Percentiles rank a stretch among this genome's conserved stretches.
These are phyloP conservation scores for Stichopus chloronotus DNA, from an alignment of 35 echinoderm and acorn worm species.

Conservation along the genomic window DNA sequence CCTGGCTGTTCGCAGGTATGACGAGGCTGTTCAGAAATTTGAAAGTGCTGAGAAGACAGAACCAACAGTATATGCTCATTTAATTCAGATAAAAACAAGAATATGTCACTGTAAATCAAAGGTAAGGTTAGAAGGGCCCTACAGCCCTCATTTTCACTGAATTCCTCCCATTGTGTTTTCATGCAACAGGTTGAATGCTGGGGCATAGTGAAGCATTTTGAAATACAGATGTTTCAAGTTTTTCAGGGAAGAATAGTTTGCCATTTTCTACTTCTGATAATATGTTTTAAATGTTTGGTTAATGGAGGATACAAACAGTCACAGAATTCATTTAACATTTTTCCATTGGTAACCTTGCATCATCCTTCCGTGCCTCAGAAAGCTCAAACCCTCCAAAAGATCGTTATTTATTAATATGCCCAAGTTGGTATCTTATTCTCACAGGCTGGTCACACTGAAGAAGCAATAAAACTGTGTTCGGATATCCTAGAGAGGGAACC, in stretches of 20 bases:
- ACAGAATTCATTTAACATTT: no score
- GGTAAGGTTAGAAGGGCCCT: slow-evolving; percentile 33
- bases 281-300: no score
- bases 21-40: slow-evolving; percentile 86
- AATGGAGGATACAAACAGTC: no score
- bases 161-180: not conserved
- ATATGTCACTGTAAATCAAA: slow-evolving; percentile 93
- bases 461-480: slow-evolving; percentile 80
- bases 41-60: slow-evolving; percentile 77
- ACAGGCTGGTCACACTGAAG: slow-evolving; percentile 63
- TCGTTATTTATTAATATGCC: no score
- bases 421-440: not conserved
- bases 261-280: no score
- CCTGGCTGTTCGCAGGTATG: slow-evolving; percentile 62
- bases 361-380: no score
- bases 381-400: no score
- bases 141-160: not conserved
- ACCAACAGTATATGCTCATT: slow-evolving; percentile 58
- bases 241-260: no score
- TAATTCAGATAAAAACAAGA: slow-evolving; percentile 68
- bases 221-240: no score
- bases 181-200: no score
- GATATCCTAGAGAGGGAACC: slow-evolving; percentile 72
- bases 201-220: no score
- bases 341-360: no score